Percentiles rank a stretch among this genome's conserved stretches.
Evolutionary conservation across 1,140 invertebrate genomes (phyloP).

Genomic region (Pogonomyrmex barbatus): DNA sequence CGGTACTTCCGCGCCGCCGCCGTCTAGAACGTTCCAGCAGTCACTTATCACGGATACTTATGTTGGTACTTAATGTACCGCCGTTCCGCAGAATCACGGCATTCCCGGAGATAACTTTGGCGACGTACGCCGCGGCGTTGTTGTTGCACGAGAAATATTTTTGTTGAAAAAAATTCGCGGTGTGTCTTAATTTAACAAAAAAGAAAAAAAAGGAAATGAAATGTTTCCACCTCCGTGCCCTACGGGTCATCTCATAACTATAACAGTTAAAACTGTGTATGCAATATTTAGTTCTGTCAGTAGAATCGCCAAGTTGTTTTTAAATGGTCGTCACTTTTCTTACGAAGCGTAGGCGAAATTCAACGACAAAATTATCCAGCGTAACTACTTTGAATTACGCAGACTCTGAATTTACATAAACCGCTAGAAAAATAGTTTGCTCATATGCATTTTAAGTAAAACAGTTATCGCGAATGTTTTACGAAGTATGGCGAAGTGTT

Average conservation of each 20-base stretch:
- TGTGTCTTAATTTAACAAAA: not conserved
- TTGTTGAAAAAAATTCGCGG: slow-evolving; percentile 4
- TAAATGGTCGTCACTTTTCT: not conserved
- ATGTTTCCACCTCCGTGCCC: not conserved
- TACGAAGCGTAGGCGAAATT: not conserved
- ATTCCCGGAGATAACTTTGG: slow-evolving; percentile 39
- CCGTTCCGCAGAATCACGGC: slow-evolving; percentile 30
- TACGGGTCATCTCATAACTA: not conserved
- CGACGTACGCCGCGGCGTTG: not conserved
- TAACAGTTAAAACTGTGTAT: not conserved
- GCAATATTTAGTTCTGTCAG: not conserved
- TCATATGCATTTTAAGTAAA: slow-evolving; percentile 20
- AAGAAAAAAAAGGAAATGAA: slow-evolving; percentile 7
- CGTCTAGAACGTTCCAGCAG: slow-evolving; percentile 38
- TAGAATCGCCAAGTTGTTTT: not conserved
- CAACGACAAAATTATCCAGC: not conserved
- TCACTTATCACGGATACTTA: slow-evolving; percentile 59
- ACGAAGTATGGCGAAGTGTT: slow-evolving; percentile 16
- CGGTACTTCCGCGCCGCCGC: slow-evolving; percentile 30
- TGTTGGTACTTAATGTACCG: slow-evolving; percentile 43
- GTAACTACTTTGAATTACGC: not conserved
- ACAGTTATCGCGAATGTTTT: slow-evolving; percentile 1
- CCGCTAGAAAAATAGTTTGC: not conserved
- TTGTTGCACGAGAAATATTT: not conserved
- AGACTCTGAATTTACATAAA: not conserved